Base-by-base conservation (phyloP, 2,888 invertebrate species). In the Dryocosmus kuriphilus region DNA sequence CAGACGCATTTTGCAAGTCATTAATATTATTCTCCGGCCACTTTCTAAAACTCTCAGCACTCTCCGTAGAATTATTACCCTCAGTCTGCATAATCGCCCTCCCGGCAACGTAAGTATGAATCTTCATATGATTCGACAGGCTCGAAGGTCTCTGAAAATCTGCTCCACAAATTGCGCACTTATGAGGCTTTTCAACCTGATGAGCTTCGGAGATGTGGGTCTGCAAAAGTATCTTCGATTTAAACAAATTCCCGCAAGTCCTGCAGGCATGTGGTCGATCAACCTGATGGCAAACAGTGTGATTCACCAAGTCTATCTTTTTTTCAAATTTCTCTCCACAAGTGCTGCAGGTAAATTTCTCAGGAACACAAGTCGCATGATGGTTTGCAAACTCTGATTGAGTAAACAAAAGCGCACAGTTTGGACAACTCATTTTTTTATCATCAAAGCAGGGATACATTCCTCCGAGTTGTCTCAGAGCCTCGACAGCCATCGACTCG, bases 111-210 rank as follows among this genome's bases (percentile, higher is more conserved):
- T 92, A 92, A 8, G 89, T 90, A 78, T 92, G 92, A 63, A 92
- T 92, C 81, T 93, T 93, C 92, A 93, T 92, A 82, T 93, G 93
- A 85, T 93, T 93, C 1, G 92, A 92, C 14, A 93, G 87, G 83
- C 93, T 93, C 51, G 92, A 92, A 46, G 92, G 92, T 55, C 93
- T 87, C 38, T 92, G 90, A 85, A 93, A 93, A 38, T 92, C 90
- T 19, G 91, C 90, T 9, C 92, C 92, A 78, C 93, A 93, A 65
- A 93, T 88, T 30, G 90, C 90, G 79, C 93, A 93, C 55, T 88
- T 90, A 73, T 92, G 90, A 14, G 88, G 85, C 75, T 89, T 86
- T 46, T 86, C 87, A 0, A 85, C 78, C 61, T 88, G 89, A 76
- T 91, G 91, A 1, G 86, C 85, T 78, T 90, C 89, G 3, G 82